phyloP scores from a whole-genome alignment of 2,797 vertebrate species.

The Microctenopoma steveboyesi region DNA sequence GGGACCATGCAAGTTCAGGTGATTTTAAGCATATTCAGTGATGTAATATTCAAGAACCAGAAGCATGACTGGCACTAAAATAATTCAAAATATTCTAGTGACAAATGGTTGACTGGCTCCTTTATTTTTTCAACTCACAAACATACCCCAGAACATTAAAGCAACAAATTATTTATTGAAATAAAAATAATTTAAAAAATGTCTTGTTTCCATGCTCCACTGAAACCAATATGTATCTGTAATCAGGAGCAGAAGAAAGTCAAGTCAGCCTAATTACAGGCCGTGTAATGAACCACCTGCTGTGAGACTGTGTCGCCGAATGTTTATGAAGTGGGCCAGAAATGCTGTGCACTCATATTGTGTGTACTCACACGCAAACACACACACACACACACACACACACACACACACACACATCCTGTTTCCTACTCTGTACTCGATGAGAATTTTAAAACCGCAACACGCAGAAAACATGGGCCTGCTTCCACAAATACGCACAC shows the following conservation, averaged over 20 bases:
- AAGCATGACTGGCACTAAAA: not conserved
- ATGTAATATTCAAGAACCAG: not conserved
- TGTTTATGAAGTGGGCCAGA: constrained; percentile 62
- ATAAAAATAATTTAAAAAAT: constrained; percentile 49
- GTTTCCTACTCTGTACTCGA: constrained; percentile 23
- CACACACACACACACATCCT: not conserved
- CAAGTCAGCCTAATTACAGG: constrained; percentile 76
- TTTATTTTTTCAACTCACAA: constrained; percentile 12
- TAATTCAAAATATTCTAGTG: not conserved
- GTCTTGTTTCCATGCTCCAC: constrained; percentile 56
- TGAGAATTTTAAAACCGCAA: constrained; percentile 36
- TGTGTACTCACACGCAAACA: constrained; percentile 16
- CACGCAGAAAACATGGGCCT: constrained; percentile 11
- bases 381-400: constrained; percentile 13
- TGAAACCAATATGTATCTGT: constrained; percentile 75
- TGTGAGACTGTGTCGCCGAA: constrained; percentile 62
- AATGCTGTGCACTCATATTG: constrained; percentile 48
- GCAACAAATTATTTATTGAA: constrained; percentile 50
- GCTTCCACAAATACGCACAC: constrained; percentile 3
- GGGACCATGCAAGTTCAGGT: constrained; percentile 1
- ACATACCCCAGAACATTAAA: constrained; percentile 26
- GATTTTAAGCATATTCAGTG: not conserved
- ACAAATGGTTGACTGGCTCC: constrained; percentile 3
- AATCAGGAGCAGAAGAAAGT: constrained; percentile 75
- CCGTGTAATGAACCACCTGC: constrained; percentile 78